Evolutionary conservation across 2,113 vertebrate genomes (phyloP), one percentile per base, ranked within the genome.

Genomic region (Scomber scombrus): DNA sequence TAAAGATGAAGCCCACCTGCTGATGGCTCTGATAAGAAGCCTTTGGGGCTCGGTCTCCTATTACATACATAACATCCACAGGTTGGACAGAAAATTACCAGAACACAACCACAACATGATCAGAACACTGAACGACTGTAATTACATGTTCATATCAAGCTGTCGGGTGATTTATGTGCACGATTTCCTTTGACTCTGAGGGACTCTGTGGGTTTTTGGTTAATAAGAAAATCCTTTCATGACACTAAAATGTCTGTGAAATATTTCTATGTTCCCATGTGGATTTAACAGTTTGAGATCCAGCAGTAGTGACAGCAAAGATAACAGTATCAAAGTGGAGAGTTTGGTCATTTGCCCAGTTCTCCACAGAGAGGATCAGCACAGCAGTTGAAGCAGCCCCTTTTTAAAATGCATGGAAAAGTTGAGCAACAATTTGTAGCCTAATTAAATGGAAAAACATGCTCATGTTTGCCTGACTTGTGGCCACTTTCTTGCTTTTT

Each of bases 1-100:
- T 77, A 72, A 81, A 83, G 75, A 57, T 63, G 75, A 73, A 77
- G 72, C 54, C 82, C 91, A 92, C 90, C 91, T 92, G 91, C 82
- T 85, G 91, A 89, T 92, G 40, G 71, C 23, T n/a, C 65, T 81
- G 87, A 93, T 91, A 91, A 92, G 85, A 79, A 64, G 40, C 78
- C 74, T 79, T 63, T 5, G 14, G 67, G 75, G 49, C 21, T 63
- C 43, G 19, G 21, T 84, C 73, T 87, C 74, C 45, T 67, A 2
- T 91, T 89, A 85, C 88, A 84, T 68, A 58, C 68, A 71, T 58
- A 85, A 81, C 67, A 69, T 89, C 78, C 63, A 71, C 79, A 75
- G 43, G 62, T 80, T 83, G 71, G 23, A 81, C 34, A 71, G 63
- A 84, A 70, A 80, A 67, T 72, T 54, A 78, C 31, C 50, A 56